A percentile compares a stretch with the other conserved stretches of the same genome.
These are phyloP conservation scores for Pseudopipra pipra DNA, from an alignment of 2,113 vertebrate genomes.

Conservation along the genomic window DNA sequence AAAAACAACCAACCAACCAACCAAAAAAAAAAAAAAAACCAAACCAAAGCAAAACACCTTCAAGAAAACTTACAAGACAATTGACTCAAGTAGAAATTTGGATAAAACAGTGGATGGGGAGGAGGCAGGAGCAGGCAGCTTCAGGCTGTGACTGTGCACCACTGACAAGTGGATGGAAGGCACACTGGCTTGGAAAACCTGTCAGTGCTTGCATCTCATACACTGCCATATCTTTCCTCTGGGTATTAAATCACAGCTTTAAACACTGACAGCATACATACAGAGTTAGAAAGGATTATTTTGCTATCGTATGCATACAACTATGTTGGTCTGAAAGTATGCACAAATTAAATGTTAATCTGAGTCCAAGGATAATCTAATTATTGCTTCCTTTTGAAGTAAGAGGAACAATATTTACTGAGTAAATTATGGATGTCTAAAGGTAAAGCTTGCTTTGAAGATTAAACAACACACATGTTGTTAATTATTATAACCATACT, in stretches of 20 bases:
- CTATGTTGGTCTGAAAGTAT: constrained; percentile 14
- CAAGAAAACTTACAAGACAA: not conserved
- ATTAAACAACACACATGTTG: constrained; percentile 49
- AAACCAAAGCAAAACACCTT: not conserved
- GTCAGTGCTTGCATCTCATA: not conserved
- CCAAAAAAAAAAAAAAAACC: not conserved
- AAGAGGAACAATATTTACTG: constrained; percentile 48
- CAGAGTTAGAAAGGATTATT: constrained; percentile 37
- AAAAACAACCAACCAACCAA: not conserved
- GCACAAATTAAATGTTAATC: constrained; percentile 53
- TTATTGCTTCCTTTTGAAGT: constrained; percentile 65
- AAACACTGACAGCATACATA: not conserved
- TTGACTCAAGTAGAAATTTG: not conserved
- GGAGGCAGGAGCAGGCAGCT: not conserved
- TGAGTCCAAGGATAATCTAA: constrained; percentile 54
- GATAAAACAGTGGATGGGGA: not conserved
- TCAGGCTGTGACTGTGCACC: not conserved
- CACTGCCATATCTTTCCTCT: not conserved
- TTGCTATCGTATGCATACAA: constrained; percentile 31
- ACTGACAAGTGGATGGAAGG: not conserved
- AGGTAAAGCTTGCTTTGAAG: constrained; percentile 66
- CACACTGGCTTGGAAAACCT: not conserved
- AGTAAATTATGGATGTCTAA: constrained; percentile 51
- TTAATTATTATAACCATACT: constrained; percentile 12
- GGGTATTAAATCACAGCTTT: constrained; percentile 21